phyloP scores from a whole-genome alignment of 2,113 vertebrate species.

The Mungos mungo region DNA sequence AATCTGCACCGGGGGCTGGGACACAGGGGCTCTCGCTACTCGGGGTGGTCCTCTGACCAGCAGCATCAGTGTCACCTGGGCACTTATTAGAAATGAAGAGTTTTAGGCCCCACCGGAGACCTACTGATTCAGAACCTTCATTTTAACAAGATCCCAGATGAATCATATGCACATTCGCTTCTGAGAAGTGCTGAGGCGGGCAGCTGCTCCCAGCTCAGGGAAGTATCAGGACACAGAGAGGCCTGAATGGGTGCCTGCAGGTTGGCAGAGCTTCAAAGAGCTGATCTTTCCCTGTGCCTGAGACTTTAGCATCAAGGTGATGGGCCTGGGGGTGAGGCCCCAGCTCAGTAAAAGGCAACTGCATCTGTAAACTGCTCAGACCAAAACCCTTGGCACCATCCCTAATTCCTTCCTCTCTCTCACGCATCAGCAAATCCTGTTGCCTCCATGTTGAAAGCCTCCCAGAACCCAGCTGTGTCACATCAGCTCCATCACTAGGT shows the following conservation, averaged over 20 bases:
- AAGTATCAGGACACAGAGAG: neutral
- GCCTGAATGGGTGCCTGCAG: neutral
- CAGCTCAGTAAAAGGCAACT: neutral
- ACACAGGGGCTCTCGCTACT: neutral
- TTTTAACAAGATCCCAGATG: constrained; percentile 30
- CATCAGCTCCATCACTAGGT: neutral
- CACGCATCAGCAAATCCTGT: neutral
- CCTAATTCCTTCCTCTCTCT: neutral
- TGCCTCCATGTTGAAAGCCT: neutral
- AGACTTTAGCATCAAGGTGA: neutral
- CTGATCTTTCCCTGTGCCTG: neutral
- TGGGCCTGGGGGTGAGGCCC: neutral
- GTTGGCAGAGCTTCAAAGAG: neutral
- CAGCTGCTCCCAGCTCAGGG: neutral
- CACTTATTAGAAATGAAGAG: neutral
- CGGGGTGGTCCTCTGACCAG: neutral
- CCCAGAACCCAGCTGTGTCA: neutral
- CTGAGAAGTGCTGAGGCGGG: constrained; percentile 24
- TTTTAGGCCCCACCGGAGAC: neutral
- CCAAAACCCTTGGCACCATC: neutral
- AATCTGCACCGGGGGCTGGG: neutral
- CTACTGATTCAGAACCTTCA: constrained; percentile 1
- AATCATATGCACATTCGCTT: neutral
- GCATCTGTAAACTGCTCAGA: neutral
- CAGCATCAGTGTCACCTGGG: neutral